Conservation (phyloP, 2,888 invertebrate species). For the Pyrochroa serraticornis region DNA sequence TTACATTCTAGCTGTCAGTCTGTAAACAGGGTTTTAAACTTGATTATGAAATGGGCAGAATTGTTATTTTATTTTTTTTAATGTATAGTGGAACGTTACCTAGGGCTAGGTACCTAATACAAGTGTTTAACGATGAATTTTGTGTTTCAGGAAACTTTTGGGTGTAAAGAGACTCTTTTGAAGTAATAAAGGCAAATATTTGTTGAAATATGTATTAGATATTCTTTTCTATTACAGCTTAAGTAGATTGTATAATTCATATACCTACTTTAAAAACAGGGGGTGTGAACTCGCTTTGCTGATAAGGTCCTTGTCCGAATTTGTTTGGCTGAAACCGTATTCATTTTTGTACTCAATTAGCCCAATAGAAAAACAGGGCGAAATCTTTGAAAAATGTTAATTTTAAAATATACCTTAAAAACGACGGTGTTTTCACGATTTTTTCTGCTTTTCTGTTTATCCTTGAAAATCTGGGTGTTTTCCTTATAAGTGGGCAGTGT, state of each 20-base stretch:
- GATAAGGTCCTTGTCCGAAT: slow-evolving; percentile 8
- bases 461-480: too few relatives aligned
- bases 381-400: too few relatives aligned
- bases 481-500: too few relatives aligned
- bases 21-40: slow-evolving; percentile 7
- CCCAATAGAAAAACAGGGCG: too few relatives aligned
- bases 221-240: slow-evolving; percentile 6
- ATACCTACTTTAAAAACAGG: slow-evolving; percentile 9
- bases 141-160: neutral
- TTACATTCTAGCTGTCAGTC: slow-evolving; percentile 7
- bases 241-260: slow-evolving; percentile 5
- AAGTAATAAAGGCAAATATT: slow-evolving; percentile 7
- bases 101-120: slow-evolving; percentile 9
- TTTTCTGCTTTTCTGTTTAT: too few relatives aligned
- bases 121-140: slow-evolving; percentile 7
- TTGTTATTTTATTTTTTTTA: slow-evolving; percentile 2
- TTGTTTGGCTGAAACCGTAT: neutral
- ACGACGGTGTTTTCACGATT: too few relatives aligned
- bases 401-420: too few relatives aligned
- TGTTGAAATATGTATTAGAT: slow-evolving; percentile 5
- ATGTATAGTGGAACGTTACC: slow-evolving; percentile 6
- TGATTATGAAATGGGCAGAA: slow-evolving; percentile 5
- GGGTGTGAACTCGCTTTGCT: slow-evolving; percentile 9
- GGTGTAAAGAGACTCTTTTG: neutral
- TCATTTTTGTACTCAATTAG: too few relatives aligned